phyloP scores from a whole-genome alignment of 1,140 invertebrate species.

The Procambarus virginalis region DNA sequence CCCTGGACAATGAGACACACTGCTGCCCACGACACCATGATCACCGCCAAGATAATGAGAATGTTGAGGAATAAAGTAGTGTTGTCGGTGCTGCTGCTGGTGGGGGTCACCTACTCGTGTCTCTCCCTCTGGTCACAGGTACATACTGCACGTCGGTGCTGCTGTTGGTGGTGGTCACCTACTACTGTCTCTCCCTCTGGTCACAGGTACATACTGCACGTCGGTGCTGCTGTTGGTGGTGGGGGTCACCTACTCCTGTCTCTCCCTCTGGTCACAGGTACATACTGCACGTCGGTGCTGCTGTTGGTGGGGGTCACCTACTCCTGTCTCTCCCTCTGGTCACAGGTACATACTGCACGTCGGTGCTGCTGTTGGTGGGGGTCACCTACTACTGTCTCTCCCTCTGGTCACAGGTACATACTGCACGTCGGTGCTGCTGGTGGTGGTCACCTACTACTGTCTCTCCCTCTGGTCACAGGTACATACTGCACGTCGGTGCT shows the following conservation, averaged over 20 bases:
- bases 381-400: background rate
- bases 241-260: background rate
- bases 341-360: background rate
- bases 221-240: background rate
- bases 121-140: constrained; percentile 51
- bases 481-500: background rate
- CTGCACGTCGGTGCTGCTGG: background rate
- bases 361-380: background rate
- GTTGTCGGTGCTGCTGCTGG: constrained; percentile 32
- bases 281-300: background rate
- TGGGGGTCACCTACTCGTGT: constrained; percentile 41
- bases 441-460: background rate
- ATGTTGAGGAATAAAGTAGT: constrained; percentile 53
- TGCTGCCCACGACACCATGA: constrained; percentile 29
- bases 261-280: background rate
- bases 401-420: background rate
- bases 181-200: constrained; percentile 52
- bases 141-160: background rate
- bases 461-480: background rate
- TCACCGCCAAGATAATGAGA: constrained; percentile 61
- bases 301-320: background rate
- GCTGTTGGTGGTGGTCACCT: constrained; percentile 22
- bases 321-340: background rate
- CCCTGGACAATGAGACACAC: background rate
- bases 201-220: background rate